Evolutionary conservation across 2,113 vertebrate genomes (phyloP).

Genomic region (Xenus cinereus): DNA sequence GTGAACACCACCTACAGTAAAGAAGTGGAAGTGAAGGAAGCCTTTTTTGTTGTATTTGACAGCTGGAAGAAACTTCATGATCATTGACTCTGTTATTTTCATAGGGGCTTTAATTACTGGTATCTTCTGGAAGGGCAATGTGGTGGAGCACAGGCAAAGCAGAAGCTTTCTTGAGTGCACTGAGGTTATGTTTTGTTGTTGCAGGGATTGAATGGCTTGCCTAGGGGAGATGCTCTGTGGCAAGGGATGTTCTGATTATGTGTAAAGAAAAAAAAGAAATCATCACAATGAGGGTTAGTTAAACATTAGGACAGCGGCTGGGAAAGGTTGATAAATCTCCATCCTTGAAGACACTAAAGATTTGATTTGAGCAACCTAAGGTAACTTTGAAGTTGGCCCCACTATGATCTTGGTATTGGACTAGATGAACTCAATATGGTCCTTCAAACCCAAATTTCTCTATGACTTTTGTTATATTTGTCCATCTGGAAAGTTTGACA

Average conservation of each 20-base stretch:
- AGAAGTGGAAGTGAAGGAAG: not conserved
- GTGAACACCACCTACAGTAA: not conserved
- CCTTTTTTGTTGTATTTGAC: not conserved
- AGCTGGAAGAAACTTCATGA: not conserved
- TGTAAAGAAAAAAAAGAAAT: not conserved
- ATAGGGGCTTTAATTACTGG: not conserved
- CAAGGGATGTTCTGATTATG: not conserved
- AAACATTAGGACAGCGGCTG: not conserved
- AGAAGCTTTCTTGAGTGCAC: not conserved
- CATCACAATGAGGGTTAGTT: not conserved
- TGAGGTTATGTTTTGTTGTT: not conserved
- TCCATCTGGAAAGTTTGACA: accelerated
- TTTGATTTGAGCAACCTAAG: not conserved
- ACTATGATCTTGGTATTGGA: not conserved
- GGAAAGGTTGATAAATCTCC: not conserved
- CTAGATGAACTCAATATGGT: not conserved
- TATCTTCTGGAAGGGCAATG: not conserved
- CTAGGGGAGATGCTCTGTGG: not conserved
- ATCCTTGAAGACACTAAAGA: not conserved
- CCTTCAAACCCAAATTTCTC: not conserved
- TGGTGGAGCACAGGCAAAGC: not conserved
- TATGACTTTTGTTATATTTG: not conserved
- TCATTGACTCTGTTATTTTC: not conserved
- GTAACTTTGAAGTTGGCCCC: not conserved
- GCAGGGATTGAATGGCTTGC: not conserved